Evolutionary conservation across 2,888 invertebrate species (phyloP).

Genomic region (Syrista parreyssii): DNA sequence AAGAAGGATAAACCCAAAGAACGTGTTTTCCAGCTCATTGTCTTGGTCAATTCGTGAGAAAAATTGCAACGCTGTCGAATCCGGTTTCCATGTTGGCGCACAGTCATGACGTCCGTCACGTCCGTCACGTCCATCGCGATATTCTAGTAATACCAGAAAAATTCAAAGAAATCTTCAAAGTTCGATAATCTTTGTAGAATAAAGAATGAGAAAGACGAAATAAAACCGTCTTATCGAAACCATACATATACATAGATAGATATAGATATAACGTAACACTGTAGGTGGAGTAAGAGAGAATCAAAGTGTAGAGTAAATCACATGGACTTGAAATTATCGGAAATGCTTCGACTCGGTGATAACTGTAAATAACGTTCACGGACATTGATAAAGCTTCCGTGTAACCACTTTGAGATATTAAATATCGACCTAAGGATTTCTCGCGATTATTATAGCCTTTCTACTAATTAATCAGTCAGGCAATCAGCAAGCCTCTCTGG

Average conservation of each 20-base stretch:
- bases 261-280: too few species aligned
- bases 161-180: neutral
- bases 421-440: conserved; percentile 28
- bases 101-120: neutral
- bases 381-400: conserved; percentile 34
- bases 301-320: conserved; percentile 20
- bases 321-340: conserved; percentile 38
- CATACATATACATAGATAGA: too few species aligned
- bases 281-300: conserved; percentile 3
- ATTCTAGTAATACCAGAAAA: neutral
- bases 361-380: conserved; percentile 12
- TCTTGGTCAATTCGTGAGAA: neutral
- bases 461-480: neutral
- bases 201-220: neutral
- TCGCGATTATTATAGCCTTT: conserved; percentile 7
- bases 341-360: conserved; percentile 36
- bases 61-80: neutral
- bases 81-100: neutral
- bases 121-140: neutral
- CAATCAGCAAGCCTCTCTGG: neutral
- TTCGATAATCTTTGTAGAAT: neutral
- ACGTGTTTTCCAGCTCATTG: neutral
- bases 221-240: neutral
- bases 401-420: conserved; percentile 40
- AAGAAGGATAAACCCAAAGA: neutral